Evolutionary conservation across 1,140 invertebrate species (phyloP).

Genomic region (Penaeus vannamei): DNA sequence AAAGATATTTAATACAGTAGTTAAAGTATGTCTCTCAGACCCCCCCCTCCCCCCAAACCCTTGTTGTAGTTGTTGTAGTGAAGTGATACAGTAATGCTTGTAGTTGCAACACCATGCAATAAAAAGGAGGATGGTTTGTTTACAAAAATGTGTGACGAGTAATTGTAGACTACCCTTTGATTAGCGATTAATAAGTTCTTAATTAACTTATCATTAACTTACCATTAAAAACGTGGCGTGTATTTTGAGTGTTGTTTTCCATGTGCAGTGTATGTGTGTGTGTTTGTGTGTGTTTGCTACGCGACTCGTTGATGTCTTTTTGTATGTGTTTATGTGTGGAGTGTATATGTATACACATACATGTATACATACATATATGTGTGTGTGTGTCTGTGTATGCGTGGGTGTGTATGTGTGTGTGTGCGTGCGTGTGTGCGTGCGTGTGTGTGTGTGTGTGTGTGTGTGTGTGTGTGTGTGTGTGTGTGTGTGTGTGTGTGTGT

Average conservation of each 20-base stretch:
- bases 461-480: background rate
- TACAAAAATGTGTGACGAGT: too few relatives aligned
- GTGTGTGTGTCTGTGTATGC: background rate
- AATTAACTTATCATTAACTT: too few relatives aligned
- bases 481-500: conserved; percentile 12
- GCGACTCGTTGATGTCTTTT: background rate
- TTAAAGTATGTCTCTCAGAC: too few relatives aligned
- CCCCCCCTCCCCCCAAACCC: too few relatives aligned
- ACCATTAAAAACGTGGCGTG: background rate
- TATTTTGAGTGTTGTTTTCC: background rate
- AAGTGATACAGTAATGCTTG: too few relatives aligned
- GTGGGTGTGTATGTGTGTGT: background rate
- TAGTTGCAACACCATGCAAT: too few relatives aligned
- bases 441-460: background rate
- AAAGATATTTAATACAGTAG: too few relatives aligned
- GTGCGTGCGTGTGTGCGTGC: background rate
- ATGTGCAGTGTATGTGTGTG: background rate
- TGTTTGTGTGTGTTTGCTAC: background rate
- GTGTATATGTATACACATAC: background rate
- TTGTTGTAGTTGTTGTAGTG: too few relatives aligned
- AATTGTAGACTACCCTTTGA: too few relatives aligned
- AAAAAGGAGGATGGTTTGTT: too few relatives aligned
- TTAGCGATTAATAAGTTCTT: too few relatives aligned
- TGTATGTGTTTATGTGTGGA: background rate
- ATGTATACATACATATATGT: background rate